A percentile compares a stretch with the other conserved stretches of the same genome.
These are phyloP conservation scores for Electrona antarctica DNA, from an alignment of 2,113 vertebrate species.

Conservation along the genomic window DNA sequence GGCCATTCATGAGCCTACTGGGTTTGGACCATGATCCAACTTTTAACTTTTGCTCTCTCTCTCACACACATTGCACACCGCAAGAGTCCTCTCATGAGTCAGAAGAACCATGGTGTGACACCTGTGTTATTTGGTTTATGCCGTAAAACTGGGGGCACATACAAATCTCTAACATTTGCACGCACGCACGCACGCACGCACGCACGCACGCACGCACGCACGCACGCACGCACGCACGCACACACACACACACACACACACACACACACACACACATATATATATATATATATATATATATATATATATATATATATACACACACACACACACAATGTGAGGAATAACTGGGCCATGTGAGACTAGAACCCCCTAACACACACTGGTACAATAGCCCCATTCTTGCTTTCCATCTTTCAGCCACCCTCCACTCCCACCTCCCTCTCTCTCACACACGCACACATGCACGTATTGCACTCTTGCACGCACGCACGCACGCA, in stretches of 20 bases:
- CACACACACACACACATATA: background rate
- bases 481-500: conserved; percentile 11
- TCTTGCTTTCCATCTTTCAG: conserved; percentile 40
- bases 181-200: background rate
- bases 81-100: background rate
- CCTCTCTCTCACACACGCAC: background rate
- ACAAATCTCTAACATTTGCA: background rate
- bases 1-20: conserved; percentile 57
- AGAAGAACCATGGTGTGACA: background rate
- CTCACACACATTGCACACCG: conserved; percentile 34
- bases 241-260: background rate
- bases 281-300: too few relatives aligned
- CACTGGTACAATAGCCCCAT: conserved; percentile 54
- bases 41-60: background rate
- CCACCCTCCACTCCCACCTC: background rate
- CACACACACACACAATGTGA: background rate
- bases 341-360: conserved; percentile 31
- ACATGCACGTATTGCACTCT: background rate
- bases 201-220: conserved; percentile 11
- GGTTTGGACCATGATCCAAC: conserved; percentile 25
- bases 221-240: conserved; percentile 1
- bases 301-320: too few relatives aligned
- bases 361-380: conserved; percentile 9
- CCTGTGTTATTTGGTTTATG: background rate
- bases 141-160: background rate